phyloP scores from a whole-genome alignment of 2,113 vertebrate species.

The Oryzias melastigma region DNA sequence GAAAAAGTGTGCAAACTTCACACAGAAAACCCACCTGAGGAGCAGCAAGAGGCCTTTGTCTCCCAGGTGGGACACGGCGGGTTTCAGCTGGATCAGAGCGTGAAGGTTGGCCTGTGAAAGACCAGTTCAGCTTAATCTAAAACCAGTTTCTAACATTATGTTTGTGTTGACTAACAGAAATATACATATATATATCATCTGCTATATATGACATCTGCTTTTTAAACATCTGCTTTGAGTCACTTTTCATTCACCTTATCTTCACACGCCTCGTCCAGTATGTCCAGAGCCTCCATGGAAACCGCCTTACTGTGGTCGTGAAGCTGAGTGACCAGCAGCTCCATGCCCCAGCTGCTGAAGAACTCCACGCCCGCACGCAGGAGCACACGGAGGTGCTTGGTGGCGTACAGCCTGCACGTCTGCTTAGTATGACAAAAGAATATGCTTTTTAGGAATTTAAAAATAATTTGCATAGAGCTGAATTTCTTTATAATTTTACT shows the following conservation, averaged over 20 bases:
- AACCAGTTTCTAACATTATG: neutral
- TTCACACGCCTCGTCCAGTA: slow-evolving; percentile 97
- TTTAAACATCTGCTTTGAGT: neutral
- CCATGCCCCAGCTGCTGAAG: slow-evolving; percentile 98
- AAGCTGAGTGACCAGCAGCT: slow-evolving; percentile 95
- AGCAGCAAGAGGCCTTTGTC: slow-evolving; percentile 97
- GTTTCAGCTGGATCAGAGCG: slow-evolving; percentile 97
- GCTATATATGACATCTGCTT: too few relatives aligned
- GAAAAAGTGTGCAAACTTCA: too few relatives aligned
- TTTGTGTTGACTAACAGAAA: too few relatives aligned
- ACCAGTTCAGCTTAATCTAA: neutral
- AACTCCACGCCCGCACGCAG: slow-evolving; percentile 96
- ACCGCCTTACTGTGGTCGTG: slow-evolving; percentile 97
- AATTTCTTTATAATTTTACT: too few relatives aligned
- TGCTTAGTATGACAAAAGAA: slow-evolving; percentile 48
- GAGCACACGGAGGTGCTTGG: slow-evolving; percentile 93
- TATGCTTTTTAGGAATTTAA: too few relatives aligned
- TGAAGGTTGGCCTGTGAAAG: slow-evolving; percentile 92
- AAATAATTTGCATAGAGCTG: too few relatives aligned
- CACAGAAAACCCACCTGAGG: slow-evolving; percentile 79
- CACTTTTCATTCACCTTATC: slow-evolving; percentile 84
- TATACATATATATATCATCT: too few relatives aligned
- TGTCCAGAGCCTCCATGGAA: slow-evolving; percentile 95
- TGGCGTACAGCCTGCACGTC: slow-evolving; percentile 92
- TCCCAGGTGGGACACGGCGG: slow-evolving; percentile 95